Base-by-base conservation (phyloP, 92 coral and sea anemone genomes). In the Porites cylindrica region DNA sequence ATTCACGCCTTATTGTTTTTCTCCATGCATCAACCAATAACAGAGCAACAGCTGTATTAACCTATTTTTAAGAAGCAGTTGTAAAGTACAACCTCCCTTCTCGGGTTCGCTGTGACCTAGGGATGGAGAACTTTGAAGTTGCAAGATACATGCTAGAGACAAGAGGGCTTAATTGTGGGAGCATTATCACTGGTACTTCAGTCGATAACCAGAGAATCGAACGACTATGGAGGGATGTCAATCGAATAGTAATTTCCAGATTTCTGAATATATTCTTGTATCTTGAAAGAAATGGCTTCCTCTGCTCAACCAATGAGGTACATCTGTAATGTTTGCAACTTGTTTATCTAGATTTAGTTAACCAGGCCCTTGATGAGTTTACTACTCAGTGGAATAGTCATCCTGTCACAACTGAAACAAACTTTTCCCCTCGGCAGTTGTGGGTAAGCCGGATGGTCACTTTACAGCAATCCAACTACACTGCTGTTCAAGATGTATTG, bases 211-310 rank as follows among this genome's bases (percentile, higher is more conserved):
- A 89, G 70, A 63, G 92, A 38, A 91, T 91, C 21, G 91, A 91
- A 66, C 32, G 94, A 70, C 86, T 87, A 12, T 91, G 94, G 94
- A 87, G 94, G 54, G 94, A 91, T 70, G 91, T 91, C 18, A 91
- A 91, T 66, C 8, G 91, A 67, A 86, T 91, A 24, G 78, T 87
- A 18, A 80, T 75, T 56, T 82, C 91, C 8, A 74, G 85, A 6
- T 91, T 87, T 61, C 89, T 91, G 29, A 87, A 87, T 76, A 91
- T 91, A 43, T 91, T 91, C 71, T 66, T 88, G 69, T 87, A 88
- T 66, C 94, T 91, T 64, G 91, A 91, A 56, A 64, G 78, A 24
- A 61, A 73, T 23, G 66, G 59, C 6, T 68, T 87, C 47, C 21
- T 91, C 1, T 72, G 82, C 26, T 59, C 91, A 11, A 24, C 21